These are phyloP conservation scores for Rhaphigaster nebulosa DNA, from an alignment of 2,888 invertebrate species.

Conservation along the genomic window DNA sequence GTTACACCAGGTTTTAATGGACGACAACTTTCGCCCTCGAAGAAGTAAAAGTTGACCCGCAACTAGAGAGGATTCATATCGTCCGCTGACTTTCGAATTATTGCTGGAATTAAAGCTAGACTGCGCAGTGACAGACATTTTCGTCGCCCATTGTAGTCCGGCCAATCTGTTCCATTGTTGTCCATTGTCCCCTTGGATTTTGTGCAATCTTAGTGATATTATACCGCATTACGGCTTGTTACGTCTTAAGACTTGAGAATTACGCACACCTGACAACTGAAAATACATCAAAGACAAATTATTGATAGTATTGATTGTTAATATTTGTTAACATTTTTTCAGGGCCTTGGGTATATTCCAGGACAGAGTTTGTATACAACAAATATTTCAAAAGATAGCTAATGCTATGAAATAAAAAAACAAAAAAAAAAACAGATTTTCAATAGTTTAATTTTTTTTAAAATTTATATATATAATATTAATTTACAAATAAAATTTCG, in stretches of 20 bases:
- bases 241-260: neutral
- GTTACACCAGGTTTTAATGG: neutral
- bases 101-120: neutral
- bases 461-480: too few species aligned
- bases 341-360: too few species aligned
- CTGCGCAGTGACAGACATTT: neutral
- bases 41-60: slow-evolving; percentile 13
- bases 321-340: too few species aligned
- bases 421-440: too few species aligned
- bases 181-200: neutral
- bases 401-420: too few species aligned
- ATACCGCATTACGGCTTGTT: neutral
- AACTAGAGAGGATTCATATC: slow-evolving; percentile 5
- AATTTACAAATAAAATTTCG: too few species aligned
- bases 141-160: neutral
- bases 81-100: neutral
- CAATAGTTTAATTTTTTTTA: too few species aligned
- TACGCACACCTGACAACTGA: too few species aligned
- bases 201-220: neutral
- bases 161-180: neutral
- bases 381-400: too few species aligned
- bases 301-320: too few species aligned
- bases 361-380: too few species aligned
- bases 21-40: neutral
- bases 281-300: too few species aligned